Percentiles rank a stretch among this genome's conserved stretches.
These are phyloP conservation scores for Harmothoe impar DNA, from an alignment of 2,888 invertebrate genomes.

Conservation along the genomic window DNA sequence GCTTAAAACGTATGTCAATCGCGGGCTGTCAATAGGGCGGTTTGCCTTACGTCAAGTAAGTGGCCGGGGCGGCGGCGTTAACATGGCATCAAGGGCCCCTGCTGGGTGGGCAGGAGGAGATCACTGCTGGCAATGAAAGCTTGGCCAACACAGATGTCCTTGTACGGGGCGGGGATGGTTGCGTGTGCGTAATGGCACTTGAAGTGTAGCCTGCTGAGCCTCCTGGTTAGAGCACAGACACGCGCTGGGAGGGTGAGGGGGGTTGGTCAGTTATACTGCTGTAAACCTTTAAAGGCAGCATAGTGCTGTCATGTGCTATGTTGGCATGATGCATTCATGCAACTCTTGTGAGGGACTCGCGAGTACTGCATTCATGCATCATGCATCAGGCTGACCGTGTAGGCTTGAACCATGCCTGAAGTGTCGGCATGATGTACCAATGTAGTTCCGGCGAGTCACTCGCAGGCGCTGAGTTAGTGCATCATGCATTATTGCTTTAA, in stretches of 20 bases:
- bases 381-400: too few species aligned
- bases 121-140: background rate
- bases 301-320: too few species aligned
- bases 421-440: too few species aligned
- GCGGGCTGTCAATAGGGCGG: background rate
- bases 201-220: background rate
- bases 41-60: conserved; percentile 20
- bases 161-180: background rate
- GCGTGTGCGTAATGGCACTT: conserved; percentile 12
- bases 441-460: too few species aligned
- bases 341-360: too few species aligned
- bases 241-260: background rate
- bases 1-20: conserved; percentile 41
- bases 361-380: too few species aligned
- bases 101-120: background rate
- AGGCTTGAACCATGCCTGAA: too few species aligned
- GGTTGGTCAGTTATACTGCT: background rate
- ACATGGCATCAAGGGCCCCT: conserved; percentile 13
- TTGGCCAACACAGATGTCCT: conserved; percentile 11
- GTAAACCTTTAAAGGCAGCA: too few species aligned
- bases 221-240: background rate
- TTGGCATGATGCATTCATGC: too few species aligned
- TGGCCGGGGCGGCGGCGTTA: background rate
- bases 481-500: too few species aligned
- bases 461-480: too few species aligned